phyloP scores from a whole-genome alignment of 2,888 invertebrate species.

The Sphaerophoria taeniata region DNA sequence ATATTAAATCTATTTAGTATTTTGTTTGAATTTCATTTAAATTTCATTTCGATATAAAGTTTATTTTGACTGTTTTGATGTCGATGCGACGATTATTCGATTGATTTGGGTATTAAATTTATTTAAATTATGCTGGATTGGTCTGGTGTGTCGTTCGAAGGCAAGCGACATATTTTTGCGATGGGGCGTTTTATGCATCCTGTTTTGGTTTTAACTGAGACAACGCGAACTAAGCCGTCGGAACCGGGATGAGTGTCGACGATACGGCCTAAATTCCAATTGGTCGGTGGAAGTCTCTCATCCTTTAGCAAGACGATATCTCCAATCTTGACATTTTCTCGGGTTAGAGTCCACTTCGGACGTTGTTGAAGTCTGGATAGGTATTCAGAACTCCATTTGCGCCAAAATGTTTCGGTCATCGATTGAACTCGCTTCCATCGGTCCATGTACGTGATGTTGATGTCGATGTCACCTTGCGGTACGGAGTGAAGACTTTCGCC shows the following conservation, averaged over 20 bases:
- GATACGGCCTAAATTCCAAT: conserved; percentile 4
- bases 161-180: conserved; percentile 36
- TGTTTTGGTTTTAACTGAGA: conserved; percentile 43
- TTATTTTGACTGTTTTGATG: background rate
- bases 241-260: conserved; percentile 3
- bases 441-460: background rate
- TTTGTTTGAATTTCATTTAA: no score
- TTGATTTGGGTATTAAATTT: no score
- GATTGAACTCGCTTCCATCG: conserved; percentile 21
- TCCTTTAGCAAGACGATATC: conserved; percentile 21
- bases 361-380: conserved; percentile 20
- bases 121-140: background rate
- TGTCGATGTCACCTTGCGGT: background rate
- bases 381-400: conserved; percentile 13
- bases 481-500: conserved; percentile 17
- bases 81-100: no score
- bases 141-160: background rate
- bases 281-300: conserved; percentile 10
- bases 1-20: no score
- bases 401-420: conserved; percentile 10
- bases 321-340: background rate
- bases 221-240: conserved; percentile 57
- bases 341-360: conserved; percentile 26
- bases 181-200: conserved; percentile 35
- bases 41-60: no score